These are phyloP conservation scores for Aphidoletes aphidimyza DNA, from an alignment of 2,888 invertebrate species.

Conservation along the genomic window DNA sequence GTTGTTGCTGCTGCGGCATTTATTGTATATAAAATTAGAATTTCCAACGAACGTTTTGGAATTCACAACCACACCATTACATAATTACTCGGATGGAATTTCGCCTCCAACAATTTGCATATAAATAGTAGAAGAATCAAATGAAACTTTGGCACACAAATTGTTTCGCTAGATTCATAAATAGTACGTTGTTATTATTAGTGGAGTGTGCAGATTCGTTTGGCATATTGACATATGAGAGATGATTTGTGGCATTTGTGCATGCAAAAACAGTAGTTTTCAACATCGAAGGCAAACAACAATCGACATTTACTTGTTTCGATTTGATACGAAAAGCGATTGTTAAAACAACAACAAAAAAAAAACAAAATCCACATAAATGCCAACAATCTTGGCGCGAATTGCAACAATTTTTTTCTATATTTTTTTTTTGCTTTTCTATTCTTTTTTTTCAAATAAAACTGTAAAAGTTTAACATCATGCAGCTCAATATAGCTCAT, in stretches of 20 bases:
- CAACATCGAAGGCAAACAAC: background rate
- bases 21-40: no score
- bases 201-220: background rate
- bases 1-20: no score
- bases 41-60: no score
- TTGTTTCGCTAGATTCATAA: no score
- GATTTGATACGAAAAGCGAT: slow-evolving; percentile 7
- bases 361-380: background rate
- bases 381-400: background rate
- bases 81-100: no score
- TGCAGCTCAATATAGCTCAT: background rate
- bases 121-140: background rate
- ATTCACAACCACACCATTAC: no score
- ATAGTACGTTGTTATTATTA: background rate
- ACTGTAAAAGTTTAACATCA: slow-evolving; percentile 16
- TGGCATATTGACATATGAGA: slow-evolving; percentile 42
- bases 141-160: background rate
- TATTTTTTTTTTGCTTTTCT: no score
- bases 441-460: background rate
- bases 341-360: slow-evolving; percentile 2
- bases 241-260: slow-evolving; percentile 37
- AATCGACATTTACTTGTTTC: background rate
- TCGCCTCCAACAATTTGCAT: no score
- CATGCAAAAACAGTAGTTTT: background rate
- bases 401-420: no score